Percentiles rank a stretch among this genome's conserved stretches.
phyloP scores from a whole-genome alignment of 2,113 vertebrate genomes.

The Prionailurus viverrinus region DNA sequence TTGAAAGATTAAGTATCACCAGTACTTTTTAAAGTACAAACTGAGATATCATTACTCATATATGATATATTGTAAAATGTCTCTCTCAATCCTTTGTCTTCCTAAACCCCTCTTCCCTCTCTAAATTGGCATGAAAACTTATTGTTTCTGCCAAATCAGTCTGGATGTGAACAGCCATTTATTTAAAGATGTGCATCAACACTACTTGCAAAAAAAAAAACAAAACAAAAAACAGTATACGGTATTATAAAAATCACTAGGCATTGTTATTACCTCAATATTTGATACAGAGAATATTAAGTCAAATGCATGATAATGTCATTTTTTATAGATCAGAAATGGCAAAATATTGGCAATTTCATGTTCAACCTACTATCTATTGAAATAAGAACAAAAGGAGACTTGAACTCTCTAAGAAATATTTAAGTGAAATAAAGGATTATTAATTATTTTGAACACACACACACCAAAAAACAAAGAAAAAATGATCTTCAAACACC shows the following conservation, averaged over 20 bases:
- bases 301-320: not conserved
- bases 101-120: not conserved
- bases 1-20: slow-evolving; percentile 58
- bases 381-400: slow-evolving; percentile 27
- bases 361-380: not conserved
- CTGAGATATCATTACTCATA: slow-evolving; percentile 63
- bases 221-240: not conserved
- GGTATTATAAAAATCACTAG: slow-evolving; percentile 31
- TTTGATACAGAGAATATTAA: not conserved
- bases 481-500: not conserved
- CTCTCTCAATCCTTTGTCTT: slow-evolving; percentile 42
- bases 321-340: slow-evolving; percentile 29
- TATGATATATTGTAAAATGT: slow-evolving; percentile 46
- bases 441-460: not conserved
- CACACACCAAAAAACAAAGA: not conserved
- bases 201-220: not conserved
- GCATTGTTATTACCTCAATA: not conserved
- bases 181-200: slow-evolving; percentile 53
- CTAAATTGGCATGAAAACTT: slow-evolving; percentile 46
- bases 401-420: not conserved
- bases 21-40: slow-evolving; percentile 39
- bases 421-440: not conserved
- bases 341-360: not conserved
- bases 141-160: slow-evolving; percentile 66
- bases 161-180: slow-evolving; percentile 64